Conservation (phyloP, 2,113 vertebrate genomes). For the Toxotes jaculatrix region DNA sequence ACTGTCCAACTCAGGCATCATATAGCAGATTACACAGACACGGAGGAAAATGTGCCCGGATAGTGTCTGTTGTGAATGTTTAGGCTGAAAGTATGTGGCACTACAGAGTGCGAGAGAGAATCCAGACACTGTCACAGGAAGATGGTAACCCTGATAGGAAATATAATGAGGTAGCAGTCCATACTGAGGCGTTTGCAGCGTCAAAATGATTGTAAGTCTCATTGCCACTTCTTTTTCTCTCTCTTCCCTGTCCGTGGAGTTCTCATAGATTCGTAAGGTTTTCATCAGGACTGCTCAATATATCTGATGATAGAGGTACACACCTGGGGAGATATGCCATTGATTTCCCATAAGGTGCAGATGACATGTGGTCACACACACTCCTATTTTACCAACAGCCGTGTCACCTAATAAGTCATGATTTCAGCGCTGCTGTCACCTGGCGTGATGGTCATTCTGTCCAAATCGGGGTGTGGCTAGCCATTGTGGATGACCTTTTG, state of each 20-base stretch:
- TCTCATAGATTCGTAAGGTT: conserved; percentile 57
- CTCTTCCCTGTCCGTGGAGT: conserved; percentile 1
- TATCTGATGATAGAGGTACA: conserved; percentile 72
- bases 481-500: conserved; percentile 31
- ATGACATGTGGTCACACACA: conserved; percentile 73
- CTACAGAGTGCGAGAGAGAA: conserved; percentile 8
- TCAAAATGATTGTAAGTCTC: conserved; percentile 34
- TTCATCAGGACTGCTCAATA: conserved; percentile 70
- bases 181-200: conserved; percentile 1
- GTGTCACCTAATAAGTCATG: conserved; percentile 68
- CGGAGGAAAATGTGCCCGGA: conserved; percentile 16
- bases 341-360: conserved; percentile 78
- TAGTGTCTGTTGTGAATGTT: conserved; percentile 38
- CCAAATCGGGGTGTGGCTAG: conserved; percentile 13
- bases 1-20: conserved; percentile 59
- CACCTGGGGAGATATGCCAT: conserved; percentile 68
- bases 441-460: conserved; percentile 11
- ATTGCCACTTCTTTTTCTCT: conserved; percentile 21
- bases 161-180: conserved; percentile 20
- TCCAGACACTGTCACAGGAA: conserved; percentile 36
- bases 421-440: conserved; percentile 59
- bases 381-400: conserved; percentile 74
- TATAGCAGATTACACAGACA: conserved; percentile 59
- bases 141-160: conserved; percentile 7
- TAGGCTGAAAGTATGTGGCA: conserved; percentile 3